Conservation (phyloP, 2,113 vertebrate genomes). For the Jaculus jaculus region DNA sequence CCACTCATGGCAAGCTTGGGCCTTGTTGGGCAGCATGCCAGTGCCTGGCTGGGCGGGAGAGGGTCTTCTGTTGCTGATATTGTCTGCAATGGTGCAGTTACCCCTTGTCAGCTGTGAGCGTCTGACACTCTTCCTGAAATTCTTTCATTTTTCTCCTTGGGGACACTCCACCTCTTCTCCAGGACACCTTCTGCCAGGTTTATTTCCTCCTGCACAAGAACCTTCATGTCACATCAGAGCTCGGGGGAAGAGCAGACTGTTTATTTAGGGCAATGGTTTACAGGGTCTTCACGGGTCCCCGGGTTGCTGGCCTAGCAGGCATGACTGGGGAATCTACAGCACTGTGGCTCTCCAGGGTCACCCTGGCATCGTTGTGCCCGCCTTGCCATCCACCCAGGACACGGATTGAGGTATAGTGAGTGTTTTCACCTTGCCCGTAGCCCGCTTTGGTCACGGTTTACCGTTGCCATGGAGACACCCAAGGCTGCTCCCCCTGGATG, state of each 20-base stretch:
- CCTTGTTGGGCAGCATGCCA: background rate
- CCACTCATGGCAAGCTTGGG: background rate
- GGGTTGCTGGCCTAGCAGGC: background rate
- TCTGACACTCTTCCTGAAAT: background rate
- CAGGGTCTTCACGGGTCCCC: accelerated
- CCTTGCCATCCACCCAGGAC: background rate
- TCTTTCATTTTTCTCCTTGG: background rate
- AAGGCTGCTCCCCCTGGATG: background rate
- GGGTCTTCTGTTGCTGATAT: accelerated
- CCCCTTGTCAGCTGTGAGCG: background rate
- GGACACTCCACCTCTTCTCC: background rate
- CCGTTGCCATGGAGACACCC: slow-evolving; percentile 48
- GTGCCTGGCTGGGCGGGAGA: background rate
- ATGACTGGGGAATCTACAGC: accelerated
- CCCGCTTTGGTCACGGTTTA: background rate
- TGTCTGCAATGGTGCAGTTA: background rate
- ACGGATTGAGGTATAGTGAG: background rate
- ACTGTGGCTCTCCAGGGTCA: background rate
- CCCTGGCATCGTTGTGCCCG: background rate
- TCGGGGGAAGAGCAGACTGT: background rate
- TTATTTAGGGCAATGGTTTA: background rate
- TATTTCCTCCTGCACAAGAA: background rate
- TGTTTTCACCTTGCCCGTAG: slow-evolving; percentile 47
- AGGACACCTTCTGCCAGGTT: background rate
- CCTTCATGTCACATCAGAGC: background rate